Base-by-base conservation (phyloP, 2,888 invertebrate genomes). In the Drosophila koepferae region DNA sequence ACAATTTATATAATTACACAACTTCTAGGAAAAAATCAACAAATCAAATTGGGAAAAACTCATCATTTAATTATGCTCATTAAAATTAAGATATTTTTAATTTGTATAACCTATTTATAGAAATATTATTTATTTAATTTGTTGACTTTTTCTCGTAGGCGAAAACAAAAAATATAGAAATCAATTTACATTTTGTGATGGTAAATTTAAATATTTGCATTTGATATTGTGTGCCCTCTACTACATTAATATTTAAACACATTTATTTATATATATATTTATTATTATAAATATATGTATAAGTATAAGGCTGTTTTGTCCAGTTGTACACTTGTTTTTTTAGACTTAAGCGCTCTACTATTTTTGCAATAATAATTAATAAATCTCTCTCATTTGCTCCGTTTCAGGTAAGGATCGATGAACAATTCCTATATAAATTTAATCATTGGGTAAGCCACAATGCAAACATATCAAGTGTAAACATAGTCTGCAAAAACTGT, bases 351-450 rank as follows among this genome's bases (percentile, higher is more conserved):
- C 46, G 28, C 14, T 12, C 6, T 10, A 1, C 6, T 34, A 20
- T 51, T 16, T 66, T 40, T 41, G 41, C 28, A 9, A 46, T 58
- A 55, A 56, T n/a, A 54, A 71, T 67, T 74, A 77, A 83, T 72
- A 28, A 54, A 67, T 71, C 60, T 61, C 46, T 70, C 40, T 41
- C 36, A 38, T 67, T 82, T 78, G 79, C 64, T 89, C 87, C 81
- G 40, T 92, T 92, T 61, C 91, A 92, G 92, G 92, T 92, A 92
- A 92, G 92, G 90, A 91, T 92, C 77, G 92, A 92, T 87, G 92
- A 92, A 90, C 90, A 92, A 89, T 87, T 90, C 80, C 74, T 92
- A 60, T 92, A 88, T 90, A 92, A 92, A 80, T 86, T 92, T 67
- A 91, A 92, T 87, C 80, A 91, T 88, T 91, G 92, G 92, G 92